Percentiles rank a stretch among this genome's conserved stretches.
phyloP scores from a whole-genome alignment of 2,888 invertebrate species.

The Mantis religiosa region DNA sequence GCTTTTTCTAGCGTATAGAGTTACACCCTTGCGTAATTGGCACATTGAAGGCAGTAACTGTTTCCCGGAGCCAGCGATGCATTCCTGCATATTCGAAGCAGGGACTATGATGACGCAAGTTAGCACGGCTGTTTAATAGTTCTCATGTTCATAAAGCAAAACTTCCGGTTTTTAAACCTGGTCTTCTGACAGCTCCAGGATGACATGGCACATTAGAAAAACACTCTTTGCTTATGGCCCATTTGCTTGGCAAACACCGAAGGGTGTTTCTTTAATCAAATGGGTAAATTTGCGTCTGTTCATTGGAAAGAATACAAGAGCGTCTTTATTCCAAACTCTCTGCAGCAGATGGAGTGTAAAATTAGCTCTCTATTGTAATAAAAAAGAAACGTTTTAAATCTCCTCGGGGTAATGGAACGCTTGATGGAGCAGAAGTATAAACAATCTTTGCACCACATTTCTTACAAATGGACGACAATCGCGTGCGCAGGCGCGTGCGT shows the following conservation, averaged over 20 bases:
- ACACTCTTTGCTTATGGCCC: not conserved
- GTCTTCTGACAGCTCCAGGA: not conserved
- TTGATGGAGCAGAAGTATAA: not conserved
- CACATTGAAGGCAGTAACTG: too few species aligned
- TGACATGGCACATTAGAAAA: not conserved
- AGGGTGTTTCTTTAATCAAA: not conserved
- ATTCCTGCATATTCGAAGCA: not conserved
- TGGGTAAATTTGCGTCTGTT: not conserved
- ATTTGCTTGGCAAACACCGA: not conserved
- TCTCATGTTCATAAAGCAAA: not conserved
- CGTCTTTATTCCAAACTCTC: not conserved
- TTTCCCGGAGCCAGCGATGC: too few species aligned
- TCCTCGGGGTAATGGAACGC: conserved; percentile 1
- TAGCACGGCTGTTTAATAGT: not conserved
- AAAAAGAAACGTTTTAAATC: not conserved
- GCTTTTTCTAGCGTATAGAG: too few species aligned
- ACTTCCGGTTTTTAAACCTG: not conserved
- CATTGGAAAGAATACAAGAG: not conserved
- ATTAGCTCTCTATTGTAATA: conserved; percentile 1
- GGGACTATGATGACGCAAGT: not conserved
- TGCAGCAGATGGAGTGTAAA: not conserved
- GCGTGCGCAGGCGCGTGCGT: not conserved
- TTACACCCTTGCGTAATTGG: too few species aligned
- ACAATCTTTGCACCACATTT: not conserved
- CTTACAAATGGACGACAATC: not conserved